Base-by-base conservation (phyloP, 2,797 vertebrate genomes). In the Thunnus albacares region DNA sequence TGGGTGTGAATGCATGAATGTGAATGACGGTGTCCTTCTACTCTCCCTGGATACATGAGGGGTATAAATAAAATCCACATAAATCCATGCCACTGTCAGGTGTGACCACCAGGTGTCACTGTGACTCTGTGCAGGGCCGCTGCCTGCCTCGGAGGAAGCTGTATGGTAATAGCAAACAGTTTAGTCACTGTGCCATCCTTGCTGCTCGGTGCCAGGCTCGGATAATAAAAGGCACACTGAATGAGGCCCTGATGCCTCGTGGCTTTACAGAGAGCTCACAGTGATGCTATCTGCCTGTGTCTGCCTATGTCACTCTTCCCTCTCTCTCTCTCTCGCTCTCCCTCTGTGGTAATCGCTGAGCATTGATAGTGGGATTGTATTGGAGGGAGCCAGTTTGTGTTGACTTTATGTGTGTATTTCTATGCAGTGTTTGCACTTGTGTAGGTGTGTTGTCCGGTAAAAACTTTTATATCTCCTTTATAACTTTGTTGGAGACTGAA, bases 51-150 rank as follows among this genome's bases (percentile, higher is more conserved):
- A 86, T 83, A 81, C 87, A 77, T 6, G 28, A n/a, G 52, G 70
- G 58, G 30, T 82, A 63, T 83, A 83, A 83, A 79, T 77, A 85
- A 81, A 75, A 67, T 7, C 24, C 60, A 14, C 0, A 1, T 3
- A n/a, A 49, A 5, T 7, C 4, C 20, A 0, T 13, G 14, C 6
- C 30, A 11, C 9, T 2, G 28, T 0, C 0, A 0, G 0, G 3
- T 3, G 33, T 17, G 24, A 52, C 86, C 90, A 92, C 47, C 60
- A 13, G 89, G 84, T 59, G 90, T 70, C 89, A 77, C 72, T 80
- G 76, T 73, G 77, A 1, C 82, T 64, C 83, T 2, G 20, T 2
- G 69, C 4, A 2, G 10, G 2, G 53, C 41, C 9, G 3, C 82
- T 5, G 51, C 41, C 79, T 12, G 58, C 57, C 61, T 59, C 11